These are phyloP conservation scores for Drosophila bifasciata DNA, from an alignment of 1,140 invertebrate genomes.

Conservation along the genomic window DNA sequence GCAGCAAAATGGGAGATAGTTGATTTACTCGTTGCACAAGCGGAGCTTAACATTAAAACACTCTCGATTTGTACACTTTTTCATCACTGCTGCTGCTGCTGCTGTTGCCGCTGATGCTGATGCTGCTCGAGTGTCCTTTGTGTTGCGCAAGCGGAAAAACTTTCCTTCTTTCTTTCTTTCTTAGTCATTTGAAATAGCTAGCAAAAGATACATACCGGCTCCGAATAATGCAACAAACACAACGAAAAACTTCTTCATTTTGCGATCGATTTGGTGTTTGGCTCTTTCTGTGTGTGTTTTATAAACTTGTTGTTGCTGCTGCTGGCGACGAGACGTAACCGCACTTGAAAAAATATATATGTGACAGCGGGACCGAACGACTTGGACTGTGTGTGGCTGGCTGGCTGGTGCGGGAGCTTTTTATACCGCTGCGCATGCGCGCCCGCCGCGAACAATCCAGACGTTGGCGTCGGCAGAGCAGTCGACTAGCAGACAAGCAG, in stretches of 20 bases:
- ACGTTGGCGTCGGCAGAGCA: constrained; percentile 27
- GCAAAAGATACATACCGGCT: constrained; percentile 84
- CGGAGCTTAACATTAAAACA: constrained; percentile 56
- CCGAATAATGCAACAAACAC: constrained; percentile 84
- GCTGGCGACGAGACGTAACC: constrained; percentile 59
- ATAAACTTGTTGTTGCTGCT: constrained; percentile 25
- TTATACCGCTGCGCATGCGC: constrained; percentile 84
- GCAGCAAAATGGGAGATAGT: constrained; percentile 51
- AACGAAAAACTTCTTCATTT: constrained; percentile 84
- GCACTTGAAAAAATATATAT: constrained; percentile 68
- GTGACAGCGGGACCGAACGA: constrained; percentile 77
- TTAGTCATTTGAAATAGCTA: constrained; percentile 54
- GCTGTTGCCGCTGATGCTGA: background rate
- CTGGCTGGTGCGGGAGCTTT: constrained; percentile 81
- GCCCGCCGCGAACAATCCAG: constrained; percentile 72
- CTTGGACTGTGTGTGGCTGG: constrained; percentile 82
- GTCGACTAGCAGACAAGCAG: too few species aligned
- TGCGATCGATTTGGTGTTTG: constrained; percentile 51
- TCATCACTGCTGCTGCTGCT: constrained; percentile 23
- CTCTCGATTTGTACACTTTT: constrained; percentile 65
- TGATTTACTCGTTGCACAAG: constrained; percentile 78
- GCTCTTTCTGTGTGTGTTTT: constrained; percentile 30
- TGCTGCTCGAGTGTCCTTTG: constrained; percentile 68
- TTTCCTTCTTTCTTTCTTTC: background rate
- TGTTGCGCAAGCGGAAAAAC: constrained; percentile 68